These are phyloP conservation scores for Aproaerema taeniolella DNA, from an alignment of 2,888 invertebrate genomes.

Conservation along the genomic window DNA sequence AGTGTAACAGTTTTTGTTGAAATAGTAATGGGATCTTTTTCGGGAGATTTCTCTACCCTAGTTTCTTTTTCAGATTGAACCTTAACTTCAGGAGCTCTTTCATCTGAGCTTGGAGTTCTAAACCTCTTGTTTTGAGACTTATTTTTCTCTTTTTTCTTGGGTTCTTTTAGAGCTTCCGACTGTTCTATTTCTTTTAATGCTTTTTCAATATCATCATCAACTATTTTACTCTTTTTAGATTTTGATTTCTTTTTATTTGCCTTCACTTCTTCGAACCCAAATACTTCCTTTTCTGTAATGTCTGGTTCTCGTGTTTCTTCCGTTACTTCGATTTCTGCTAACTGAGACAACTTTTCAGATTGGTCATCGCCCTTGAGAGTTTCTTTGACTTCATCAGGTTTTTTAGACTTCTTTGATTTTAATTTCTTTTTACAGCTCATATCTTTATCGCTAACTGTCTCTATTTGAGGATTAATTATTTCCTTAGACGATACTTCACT, in stretches of 20 bases:
- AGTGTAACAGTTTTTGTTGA: not conserved
- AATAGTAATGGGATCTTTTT: too few species aligned
- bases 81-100: slow-evolving; percentile 20
- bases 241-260: slow-evolving; percentile 46
- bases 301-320: slow-evolving; percentile 13
- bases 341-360: slow-evolving; percentile 6
- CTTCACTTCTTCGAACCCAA: slow-evolving; percentile 31
- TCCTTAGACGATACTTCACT: too few species aligned
- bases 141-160: too few species aligned
- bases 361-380: slow-evolving; percentile 3
- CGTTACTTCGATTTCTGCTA: slow-evolving; percentile 1
- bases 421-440: slow-evolving; percentile 24
- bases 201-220: slow-evolving; percentile 45
- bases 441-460: not conserved
- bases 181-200: slow-evolving; percentile 45
- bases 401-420: slow-evolving; percentile 23
- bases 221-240: slow-evolving; percentile 39
- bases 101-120: not conserved
- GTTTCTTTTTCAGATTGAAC: slow-evolving; percentile 5
- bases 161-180: slow-evolving; percentile 23
- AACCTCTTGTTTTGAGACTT: slow-evolving; percentile 10
- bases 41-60: not conserved
- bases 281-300: slow-evolving; percentile 14
- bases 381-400: slow-evolving; percentile 18
- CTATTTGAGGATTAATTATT: not conserved